A percentile compares a stretch with the other conserved stretches of the same genome.
Conservation (phyloP, 2,797 vertebrate species). For the Morelia viridis region DNA sequence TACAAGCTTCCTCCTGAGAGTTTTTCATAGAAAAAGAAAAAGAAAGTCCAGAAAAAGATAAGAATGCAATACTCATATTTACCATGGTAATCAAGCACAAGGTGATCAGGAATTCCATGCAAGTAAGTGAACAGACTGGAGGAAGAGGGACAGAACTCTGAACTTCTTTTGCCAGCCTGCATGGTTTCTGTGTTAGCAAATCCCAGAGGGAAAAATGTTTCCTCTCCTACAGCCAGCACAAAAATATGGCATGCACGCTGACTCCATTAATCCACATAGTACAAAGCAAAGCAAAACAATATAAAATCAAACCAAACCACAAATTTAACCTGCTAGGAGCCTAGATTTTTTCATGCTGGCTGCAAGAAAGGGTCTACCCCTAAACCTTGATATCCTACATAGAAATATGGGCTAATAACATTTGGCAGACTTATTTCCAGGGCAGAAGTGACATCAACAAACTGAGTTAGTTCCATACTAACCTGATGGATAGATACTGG, state of each 20-base stretch:
- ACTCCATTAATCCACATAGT: not conserved
- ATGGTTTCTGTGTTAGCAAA: not conserved
- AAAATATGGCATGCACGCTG: not conserved
- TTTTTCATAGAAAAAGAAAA: not conserved
- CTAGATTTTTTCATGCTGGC: not conserved
- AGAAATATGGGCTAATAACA: not conserved
- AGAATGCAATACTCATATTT: not conserved
- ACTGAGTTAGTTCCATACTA: constrained; percentile 68
- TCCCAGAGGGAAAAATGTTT: not conserved
- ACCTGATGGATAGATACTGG: constrained; percentile 85
- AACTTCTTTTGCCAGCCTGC: not conserved
- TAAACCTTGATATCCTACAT: not conserved
- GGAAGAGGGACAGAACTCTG: not conserved
- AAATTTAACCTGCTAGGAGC: not conserved
- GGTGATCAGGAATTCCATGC: not conserved
- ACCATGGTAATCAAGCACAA: not conserved
- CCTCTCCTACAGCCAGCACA: not conserved
- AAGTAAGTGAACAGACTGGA: not conserved
- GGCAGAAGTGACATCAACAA: constrained; percentile 18
- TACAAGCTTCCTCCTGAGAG: not conserved
- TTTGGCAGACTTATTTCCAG: not conserved
- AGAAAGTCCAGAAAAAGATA: not conserved
- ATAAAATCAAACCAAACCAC: not conserved
- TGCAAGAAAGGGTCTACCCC: not conserved
- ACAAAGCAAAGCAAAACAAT: not conserved